A percentile compares a stretch with the other conserved stretches of the same genome.
phyloP scores from a whole-genome alignment of 2,888 invertebrate species.

The Eupithecia tripunctaria region DNA sequence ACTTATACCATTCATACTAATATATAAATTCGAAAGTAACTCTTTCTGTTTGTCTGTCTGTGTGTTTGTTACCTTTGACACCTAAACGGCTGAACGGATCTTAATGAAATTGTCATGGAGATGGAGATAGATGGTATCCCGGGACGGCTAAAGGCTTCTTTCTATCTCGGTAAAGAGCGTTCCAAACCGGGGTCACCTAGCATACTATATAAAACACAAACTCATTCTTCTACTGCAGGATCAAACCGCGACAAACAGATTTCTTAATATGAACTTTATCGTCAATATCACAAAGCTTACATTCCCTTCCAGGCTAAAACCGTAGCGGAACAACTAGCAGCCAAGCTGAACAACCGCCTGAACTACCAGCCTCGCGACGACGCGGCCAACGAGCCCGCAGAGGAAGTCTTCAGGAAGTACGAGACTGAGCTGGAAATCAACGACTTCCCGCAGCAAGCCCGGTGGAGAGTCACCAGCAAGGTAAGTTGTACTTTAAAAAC shows the following conservation, averaged over 20 bases:
- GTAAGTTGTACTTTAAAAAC: conserved; percentile 62
- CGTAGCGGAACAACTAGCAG: conserved; percentile 98
- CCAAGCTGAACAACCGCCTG: conserved; percentile 97
- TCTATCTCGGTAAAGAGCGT: too few relatives aligned
- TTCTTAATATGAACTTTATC: not conserved
- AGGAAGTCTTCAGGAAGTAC: conserved; percentile 94
- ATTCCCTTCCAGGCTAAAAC: conserved; percentile 89
- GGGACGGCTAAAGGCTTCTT: too few relatives aligned
- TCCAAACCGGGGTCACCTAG: too few relatives aligned
- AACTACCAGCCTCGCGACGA: conserved; percentile 98
- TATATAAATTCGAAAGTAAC: too few relatives aligned
- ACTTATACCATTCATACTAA: too few relatives aligned
- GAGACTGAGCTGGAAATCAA: conserved; percentile 99
- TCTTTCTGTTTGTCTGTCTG: too few relatives aligned
- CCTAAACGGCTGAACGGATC: too few relatives aligned
- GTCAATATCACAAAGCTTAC: not conserved
- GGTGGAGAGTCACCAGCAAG: conserved; percentile 99
- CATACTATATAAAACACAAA: too few relatives aligned
- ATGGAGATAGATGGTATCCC: too few relatives aligned
- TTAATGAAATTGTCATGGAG: too few relatives aligned
- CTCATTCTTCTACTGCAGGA: not conserved
- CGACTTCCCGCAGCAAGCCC: conserved; percentile 99
- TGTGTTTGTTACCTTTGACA: too few relatives aligned
- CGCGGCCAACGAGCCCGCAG: conserved; percentile 81
- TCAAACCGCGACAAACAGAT: not conserved